phyloP scores from a whole-genome alignment of 2,113 vertebrate genomes.

The Rhinolophus ferrumequinum region DNA sequence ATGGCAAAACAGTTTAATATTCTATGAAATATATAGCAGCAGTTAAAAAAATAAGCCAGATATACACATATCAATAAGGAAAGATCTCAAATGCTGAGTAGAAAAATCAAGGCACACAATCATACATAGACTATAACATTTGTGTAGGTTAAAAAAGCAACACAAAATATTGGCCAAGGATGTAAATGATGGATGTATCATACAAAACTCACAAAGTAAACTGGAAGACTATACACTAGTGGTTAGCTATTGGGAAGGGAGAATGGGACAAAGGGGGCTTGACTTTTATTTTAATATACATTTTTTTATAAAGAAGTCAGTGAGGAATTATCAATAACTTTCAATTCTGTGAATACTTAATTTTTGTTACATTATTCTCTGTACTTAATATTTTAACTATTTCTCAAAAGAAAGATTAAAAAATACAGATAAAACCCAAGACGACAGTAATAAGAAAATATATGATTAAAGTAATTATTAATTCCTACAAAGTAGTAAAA shows the following conservation, averaged over 20 bases:
- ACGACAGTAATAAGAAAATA: not conserved
- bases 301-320: not conserved
- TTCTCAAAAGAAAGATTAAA: slow-evolving; percentile 33
- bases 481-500: slow-evolving; percentile 3
- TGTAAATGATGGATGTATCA: not conserved
- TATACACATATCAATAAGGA: not conserved
- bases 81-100: not conserved
- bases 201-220: not conserved
- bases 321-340: not conserved
- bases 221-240: not conserved
- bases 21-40: not conserved
- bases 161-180: not conserved
- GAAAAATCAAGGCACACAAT: not conserved
- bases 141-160: not conserved
- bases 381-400: not conserved
- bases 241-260: not conserved
- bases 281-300: not conserved
- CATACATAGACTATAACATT: not conserved
- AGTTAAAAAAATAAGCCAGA: slow-evolving; percentile 16
- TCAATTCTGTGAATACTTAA: not conserved
- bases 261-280: not conserved
- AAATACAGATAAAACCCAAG: not conserved
- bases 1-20: not conserved
- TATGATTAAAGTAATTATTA: not conserved
- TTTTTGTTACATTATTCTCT: not conserved